Evolutionary conservation across 2,888 invertebrate species (phyloP).

Genomic region (Lepidonotus clava): DNA sequence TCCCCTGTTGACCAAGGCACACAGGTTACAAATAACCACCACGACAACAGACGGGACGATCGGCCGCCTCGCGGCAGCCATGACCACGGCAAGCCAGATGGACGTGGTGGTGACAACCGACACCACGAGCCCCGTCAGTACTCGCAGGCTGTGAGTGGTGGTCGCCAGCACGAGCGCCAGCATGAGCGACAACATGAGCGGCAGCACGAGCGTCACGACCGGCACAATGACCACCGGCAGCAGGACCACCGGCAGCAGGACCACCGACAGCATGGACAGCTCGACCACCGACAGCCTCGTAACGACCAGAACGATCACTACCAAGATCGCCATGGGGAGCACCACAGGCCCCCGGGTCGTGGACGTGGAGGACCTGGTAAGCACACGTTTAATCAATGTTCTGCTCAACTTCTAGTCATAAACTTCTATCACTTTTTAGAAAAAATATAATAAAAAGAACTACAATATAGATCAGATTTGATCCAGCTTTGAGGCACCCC

Average conservation of each 20-base stretch:
- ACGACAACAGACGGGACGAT: neutral
- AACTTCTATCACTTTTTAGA: too few relatives aligned
- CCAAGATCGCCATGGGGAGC: neutral
- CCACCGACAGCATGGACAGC: neutral
- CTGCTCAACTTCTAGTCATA: too few relatives aligned
- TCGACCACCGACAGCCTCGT: conserved; percentile 22
- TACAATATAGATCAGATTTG: too few relatives aligned
- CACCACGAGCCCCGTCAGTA: neutral
- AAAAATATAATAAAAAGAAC: too few relatives aligned
- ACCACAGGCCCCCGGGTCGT: neutral
- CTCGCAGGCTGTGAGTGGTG: conserved; percentile 29
- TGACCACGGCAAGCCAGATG: conserved; percentile 1
- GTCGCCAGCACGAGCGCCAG: conserved; percentile 60
- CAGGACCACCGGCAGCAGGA: conserved; percentile 18
- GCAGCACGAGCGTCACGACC: conserved; percentile 3
- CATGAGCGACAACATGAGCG: conserved; percentile 45
- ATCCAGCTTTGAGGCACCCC: too few relatives aligned
- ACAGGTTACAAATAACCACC: conserved; percentile 37
- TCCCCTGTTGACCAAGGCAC: conserved; percentile 56
- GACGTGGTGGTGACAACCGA: neutral
- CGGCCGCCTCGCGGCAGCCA: neutral
- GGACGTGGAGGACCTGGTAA: too few relatives aligned
- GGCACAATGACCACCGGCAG: conserved; percentile 50
- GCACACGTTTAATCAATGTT: too few relatives aligned
- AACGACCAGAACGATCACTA: conserved; percentile 15